Base-by-base conservation (phyloP, 2,113 vertebrate genomes). In the Rhineura floridana region DNA sequence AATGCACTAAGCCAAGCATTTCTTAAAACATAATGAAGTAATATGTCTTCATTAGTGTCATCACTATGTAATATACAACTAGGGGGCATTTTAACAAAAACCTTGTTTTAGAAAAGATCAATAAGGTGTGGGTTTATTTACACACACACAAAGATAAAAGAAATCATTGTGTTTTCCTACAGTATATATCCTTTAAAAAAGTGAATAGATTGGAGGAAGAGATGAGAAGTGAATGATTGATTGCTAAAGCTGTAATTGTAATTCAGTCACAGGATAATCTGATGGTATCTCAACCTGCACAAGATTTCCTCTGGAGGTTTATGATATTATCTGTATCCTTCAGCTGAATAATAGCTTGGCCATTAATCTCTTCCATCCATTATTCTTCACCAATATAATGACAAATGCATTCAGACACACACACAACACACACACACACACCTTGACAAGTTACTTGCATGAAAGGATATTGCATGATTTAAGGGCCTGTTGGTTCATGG, bases 11-110 rank as follows among this genome's bases (percentile, higher is more conserved):
- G 1, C 19, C 55, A 77, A 1, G 12, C 0, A 67, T 79, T 84
- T 91, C 83, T n/a, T 87, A 30, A 73, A 55, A 75, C 30, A 44
- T 79, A 90, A 93, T 4, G 13, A 89, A 91, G 19, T 1, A 63
- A 88, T 92, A 28, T 23, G 79, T 90, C 4, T 1, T 62, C 2
- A 67, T 92, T 84, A 87, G 2, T 59, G 69, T 77, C 77, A 87
- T 77, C 30, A 67, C 63, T 13, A 87, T 30, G 0, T 72, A 12
- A 39, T 86, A 90, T 85, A 28, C 39, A 83, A 84, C 21, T 23
- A 46, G 23, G 46, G 46, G 77, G 44, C 69, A 84, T 67, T 83
- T 72, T 48, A 59, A 81, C 6, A 83, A 83, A 52, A n/a, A 33
- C 6, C 2, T 13, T 50, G 21, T 72, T 84, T 90, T 88, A 77